Evolutionary conservation across 2,888 invertebrate genomes (phyloP).

Genomic region (Philereme transversata): DNA sequence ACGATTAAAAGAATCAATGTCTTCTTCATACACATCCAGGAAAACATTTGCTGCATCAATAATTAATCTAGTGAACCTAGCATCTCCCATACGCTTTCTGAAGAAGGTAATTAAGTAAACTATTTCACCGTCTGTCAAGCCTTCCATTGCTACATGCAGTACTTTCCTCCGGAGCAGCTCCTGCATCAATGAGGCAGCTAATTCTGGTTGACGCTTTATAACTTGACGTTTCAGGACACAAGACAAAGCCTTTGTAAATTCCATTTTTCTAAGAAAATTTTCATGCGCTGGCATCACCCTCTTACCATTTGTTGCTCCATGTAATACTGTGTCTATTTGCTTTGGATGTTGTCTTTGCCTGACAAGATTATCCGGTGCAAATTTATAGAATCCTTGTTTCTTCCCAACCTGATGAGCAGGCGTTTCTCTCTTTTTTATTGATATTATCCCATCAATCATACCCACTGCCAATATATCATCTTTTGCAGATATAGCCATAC

Average conservation of each 20-base stretch:
- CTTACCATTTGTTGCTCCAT: slow-evolving; percentile 56
- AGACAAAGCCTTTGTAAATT: slow-evolving; percentile 92
- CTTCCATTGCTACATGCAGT: slow-evolving; percentile 89
- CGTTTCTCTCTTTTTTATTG: slow-evolving; percentile 91
- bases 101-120: slow-evolving; percentile 89
- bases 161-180: slow-evolving; percentile 94
- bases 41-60: slow-evolving; percentile 90
- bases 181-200: slow-evolving; percentile 91
- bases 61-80: slow-evolving; percentile 89
- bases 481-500: slow-evolving; percentile 89
- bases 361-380: slow-evolving; percentile 77
- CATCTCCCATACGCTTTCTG: slow-evolving; percentile 88
- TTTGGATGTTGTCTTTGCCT: slow-evolving; percentile 2
- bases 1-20: slow-evolving; percentile 85
- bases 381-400: slow-evolving; percentile 73
- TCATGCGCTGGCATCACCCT: slow-evolving; percentile 85
- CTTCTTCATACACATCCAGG: slow-evolving; percentile 89
- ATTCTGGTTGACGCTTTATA: slow-evolving; percentile 83
- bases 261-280: slow-evolving; percentile 89
- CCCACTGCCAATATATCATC: slow-evolving; percentile 95
- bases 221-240: slow-evolving; percentile 84
- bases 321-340: slow-evolving; percentile 24
- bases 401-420: slow-evolving; percentile 66
- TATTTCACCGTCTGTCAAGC: slow-evolving; percentile 87
- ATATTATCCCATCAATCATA: slow-evolving; percentile 96